Percentiles rank a stretch among this genome's conserved stretches.
phyloP scores from a whole-genome alignment of 2,888 invertebrate genomes.

The Eumacrocentrus americanus region DNA sequence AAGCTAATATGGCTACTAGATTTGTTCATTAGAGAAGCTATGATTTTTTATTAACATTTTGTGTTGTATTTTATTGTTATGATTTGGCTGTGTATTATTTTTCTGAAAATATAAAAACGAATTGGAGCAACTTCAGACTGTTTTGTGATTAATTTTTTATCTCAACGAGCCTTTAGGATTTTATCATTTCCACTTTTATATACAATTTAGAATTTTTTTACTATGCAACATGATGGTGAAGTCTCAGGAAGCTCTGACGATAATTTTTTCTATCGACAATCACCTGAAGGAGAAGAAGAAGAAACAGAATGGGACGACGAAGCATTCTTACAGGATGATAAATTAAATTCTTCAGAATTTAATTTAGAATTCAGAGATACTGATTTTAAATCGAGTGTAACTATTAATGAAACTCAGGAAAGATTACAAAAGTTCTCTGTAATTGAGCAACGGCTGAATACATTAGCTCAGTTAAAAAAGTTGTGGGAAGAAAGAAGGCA shows the following conservation, averaged over 20 bases:
- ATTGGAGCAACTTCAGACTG: no score
- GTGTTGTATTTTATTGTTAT: constrained; percentile 16
- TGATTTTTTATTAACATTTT: background rate
- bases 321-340: background rate
- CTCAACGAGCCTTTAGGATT: no score
- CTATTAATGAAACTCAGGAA: no score
- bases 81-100: no score
- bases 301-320: background rate
- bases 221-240: background rate
- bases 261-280: background rate
- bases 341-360: constrained; percentile 1
- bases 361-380: background rate
- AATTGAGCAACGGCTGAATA: constrained; percentile 30
- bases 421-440: constrained; percentile 7
- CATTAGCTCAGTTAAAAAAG: constrained; percentile 31
- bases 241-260: background rate
- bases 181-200: no score
- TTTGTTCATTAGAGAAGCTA: constrained; percentile 36
- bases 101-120: no score
- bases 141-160: no score
- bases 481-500: constrained; percentile 28
- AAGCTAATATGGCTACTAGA: constrained; percentile 56
- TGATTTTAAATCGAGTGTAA: no score
- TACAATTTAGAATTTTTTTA: no score
- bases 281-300: background rate